These are phyloP conservation scores for Noctuana brunneofusca DNA, from an alignment of 2,888 invertebrate species.

Conservation along the genomic window DNA sequence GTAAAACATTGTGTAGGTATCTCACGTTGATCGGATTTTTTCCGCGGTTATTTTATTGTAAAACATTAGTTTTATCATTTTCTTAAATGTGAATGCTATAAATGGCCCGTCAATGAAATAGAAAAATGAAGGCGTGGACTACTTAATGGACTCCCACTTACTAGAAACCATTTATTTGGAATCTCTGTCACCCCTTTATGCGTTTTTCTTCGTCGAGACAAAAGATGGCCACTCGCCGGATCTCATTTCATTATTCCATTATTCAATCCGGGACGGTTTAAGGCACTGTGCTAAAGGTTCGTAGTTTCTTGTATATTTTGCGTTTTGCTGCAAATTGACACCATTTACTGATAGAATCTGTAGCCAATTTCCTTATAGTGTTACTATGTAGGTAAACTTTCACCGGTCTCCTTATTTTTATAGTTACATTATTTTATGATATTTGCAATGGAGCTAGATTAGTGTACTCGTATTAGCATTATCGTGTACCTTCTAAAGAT, in stretches of 20 bases:
- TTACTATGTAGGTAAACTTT: not conserved
- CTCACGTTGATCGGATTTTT: too few relatives aligned
- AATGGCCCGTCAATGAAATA: not conserved
- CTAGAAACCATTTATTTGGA: slow-evolving; percentile 19
- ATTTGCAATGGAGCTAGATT: not conserved
- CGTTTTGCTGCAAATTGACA: not conserved
- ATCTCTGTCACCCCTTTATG: slow-evolving; percentile 30
- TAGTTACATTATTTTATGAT: not conserved
- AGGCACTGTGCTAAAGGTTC: not conserved
- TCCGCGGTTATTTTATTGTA: not conserved
- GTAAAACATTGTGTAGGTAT: too few relatives aligned
- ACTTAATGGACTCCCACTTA: slow-evolving; percentile 3
- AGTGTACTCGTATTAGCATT: too few relatives aligned
- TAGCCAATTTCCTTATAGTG: not conserved
- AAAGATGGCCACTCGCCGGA: slow-evolving; percentile 24
- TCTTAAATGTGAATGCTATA: not conserved
- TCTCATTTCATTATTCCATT: slow-evolving; percentile 32
- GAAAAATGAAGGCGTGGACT: slow-evolving; percentile 1
- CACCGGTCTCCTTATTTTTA: not conserved
- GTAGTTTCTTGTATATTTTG: not conserved
- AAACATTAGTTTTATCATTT: not conserved
- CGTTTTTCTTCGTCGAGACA: slow-evolving; percentile 29
- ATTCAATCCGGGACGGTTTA: slow-evolving; percentile 19
- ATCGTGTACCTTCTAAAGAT: too few relatives aligned
- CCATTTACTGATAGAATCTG: not conserved